phyloP scores from a whole-genome alignment of 2,888 invertebrate genomes.

The Erebia aethiops region DNA sequence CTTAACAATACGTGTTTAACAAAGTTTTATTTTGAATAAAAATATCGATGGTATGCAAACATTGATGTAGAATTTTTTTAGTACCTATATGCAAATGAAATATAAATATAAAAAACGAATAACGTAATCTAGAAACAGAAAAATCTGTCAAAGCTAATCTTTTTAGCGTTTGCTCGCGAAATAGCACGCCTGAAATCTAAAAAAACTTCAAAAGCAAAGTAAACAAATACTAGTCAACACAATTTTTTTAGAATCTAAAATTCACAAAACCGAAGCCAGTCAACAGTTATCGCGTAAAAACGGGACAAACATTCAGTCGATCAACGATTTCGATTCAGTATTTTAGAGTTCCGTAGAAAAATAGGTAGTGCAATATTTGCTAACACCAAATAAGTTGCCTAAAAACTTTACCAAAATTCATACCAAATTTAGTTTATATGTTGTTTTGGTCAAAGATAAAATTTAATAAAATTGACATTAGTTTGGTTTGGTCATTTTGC shows the following conservation, averaged over 20 bases:
- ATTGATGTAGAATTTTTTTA: too few relatives aligned
- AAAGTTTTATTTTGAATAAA: neutral
- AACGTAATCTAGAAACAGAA: too few relatives aligned
- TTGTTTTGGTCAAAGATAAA: too few relatives aligned
- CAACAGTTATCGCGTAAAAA: conserved; percentile 30
- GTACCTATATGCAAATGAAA: too few relatives aligned
- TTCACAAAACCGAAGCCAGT: conserved; percentile 31
- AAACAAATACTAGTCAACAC: conserved; percentile 22
- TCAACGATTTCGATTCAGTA: conserved; percentile 29
- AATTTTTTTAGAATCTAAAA: conserved; percentile 25
- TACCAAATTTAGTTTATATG: too few relatives aligned
- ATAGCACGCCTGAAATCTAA: conserved; percentile 15
- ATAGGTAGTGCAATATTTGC: neutral
- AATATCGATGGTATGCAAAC: neutral
- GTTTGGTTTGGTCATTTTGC: too few relatives aligned
- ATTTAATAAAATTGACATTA: too few relatives aligned
- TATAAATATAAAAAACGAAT: too few relatives aligned
- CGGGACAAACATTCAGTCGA: conserved; percentile 2
- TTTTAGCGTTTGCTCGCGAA: conserved; percentile 17
- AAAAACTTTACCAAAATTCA: too few relatives aligned
- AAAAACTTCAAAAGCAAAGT: conserved; percentile 17
- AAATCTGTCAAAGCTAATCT: conserved; percentile 17
- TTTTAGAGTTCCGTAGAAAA: conserved; percentile 27
- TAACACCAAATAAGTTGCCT: neutral
- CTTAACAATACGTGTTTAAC: neutral